phyloP scores from a whole-genome alignment of 2,113 vertebrate species.

The Labeo catla region DNA sequence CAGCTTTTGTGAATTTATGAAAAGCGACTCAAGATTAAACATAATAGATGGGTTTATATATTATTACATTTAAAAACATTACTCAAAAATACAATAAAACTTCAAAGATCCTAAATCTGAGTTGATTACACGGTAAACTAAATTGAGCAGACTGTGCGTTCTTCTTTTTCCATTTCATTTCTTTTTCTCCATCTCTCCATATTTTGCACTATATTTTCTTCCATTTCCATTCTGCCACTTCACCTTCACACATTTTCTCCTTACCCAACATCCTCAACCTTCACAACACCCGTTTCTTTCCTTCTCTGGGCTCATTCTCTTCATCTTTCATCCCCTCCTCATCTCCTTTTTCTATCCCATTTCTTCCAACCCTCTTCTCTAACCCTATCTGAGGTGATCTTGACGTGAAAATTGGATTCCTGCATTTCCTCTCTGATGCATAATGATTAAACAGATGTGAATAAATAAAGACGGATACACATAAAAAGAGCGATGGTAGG shows the following conservation, averaged over 20 bases:
- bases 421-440: constrained; percentile 30
- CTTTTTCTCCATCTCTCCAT: background rate
- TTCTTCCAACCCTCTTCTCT: background rate
- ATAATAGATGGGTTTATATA: background rate
- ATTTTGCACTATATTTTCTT: background rate
- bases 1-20: constrained; percentile 19
- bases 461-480: constrained; percentile 6
- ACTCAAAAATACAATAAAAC: background rate
- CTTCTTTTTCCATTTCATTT: background rate
- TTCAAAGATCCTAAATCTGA: background rate
- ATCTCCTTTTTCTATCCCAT: background rate
- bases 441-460: constrained; percentile 46
- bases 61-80: background rate
- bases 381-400: constrained; percentile 16
- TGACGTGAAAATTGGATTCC: constrained; percentile 50
- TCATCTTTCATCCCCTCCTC: background rate
- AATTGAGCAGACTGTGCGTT: no score
- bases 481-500: background rate
- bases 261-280: background rate
- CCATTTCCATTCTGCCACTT: background rate
- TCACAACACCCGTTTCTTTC: background rate
- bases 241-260: background rate
- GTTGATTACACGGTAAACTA: background rate
- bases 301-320: background rate
- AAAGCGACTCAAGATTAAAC: background rate